Evolutionary conservation across 2,113 vertebrate genomes (phyloP).

Genomic region (Lutjanus erythropterus): DNA sequence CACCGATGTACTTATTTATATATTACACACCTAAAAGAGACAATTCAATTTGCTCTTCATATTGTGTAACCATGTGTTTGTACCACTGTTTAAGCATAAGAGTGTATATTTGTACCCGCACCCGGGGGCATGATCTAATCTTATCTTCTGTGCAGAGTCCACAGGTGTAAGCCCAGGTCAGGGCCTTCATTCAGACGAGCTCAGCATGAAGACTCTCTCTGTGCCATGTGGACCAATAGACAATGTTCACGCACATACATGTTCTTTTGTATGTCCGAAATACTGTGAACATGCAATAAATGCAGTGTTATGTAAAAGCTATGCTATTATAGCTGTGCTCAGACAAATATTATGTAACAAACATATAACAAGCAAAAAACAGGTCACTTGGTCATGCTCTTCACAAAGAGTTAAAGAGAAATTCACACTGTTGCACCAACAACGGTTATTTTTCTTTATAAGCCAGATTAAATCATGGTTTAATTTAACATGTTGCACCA

Average conservation of each 20-base stretch:
- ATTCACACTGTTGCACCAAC: too few relatives aligned
- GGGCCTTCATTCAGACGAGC: slow-evolving; percentile 47
- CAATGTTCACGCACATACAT: not conserved
- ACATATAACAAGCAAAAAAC: not conserved
- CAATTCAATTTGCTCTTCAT: not conserved
- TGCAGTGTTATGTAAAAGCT: slow-evolving; percentile 17
- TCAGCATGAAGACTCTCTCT: slow-evolving; percentile 43
- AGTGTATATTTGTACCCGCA: slow-evolving; percentile 52
- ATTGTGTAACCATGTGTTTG: slow-evolving; percentile 35
- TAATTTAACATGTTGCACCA: too few relatives aligned
- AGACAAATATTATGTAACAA: too few relatives aligned
- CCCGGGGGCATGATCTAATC: slow-evolving; percentile 69
- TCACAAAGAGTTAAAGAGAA: too few relatives aligned
- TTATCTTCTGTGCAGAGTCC: slow-evolving; percentile 87
- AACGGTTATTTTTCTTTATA: too few relatives aligned
- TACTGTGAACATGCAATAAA: slow-evolving; percentile 1
- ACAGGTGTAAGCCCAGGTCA: slow-evolving; percentile 68
- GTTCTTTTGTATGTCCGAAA: slow-evolving; percentile 15
- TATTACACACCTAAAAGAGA: not conserved
- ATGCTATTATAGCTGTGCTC: not conserved
- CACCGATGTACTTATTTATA: not conserved
- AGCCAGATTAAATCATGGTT: too few relatives aligned
- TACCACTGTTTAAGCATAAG: slow-evolving; percentile 12
- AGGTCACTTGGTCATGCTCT: not conserved
- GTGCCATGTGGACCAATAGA: not conserved